Base-by-base conservation (phyloP, 23 tunicate species). In the Corella eumyota region DNA sequence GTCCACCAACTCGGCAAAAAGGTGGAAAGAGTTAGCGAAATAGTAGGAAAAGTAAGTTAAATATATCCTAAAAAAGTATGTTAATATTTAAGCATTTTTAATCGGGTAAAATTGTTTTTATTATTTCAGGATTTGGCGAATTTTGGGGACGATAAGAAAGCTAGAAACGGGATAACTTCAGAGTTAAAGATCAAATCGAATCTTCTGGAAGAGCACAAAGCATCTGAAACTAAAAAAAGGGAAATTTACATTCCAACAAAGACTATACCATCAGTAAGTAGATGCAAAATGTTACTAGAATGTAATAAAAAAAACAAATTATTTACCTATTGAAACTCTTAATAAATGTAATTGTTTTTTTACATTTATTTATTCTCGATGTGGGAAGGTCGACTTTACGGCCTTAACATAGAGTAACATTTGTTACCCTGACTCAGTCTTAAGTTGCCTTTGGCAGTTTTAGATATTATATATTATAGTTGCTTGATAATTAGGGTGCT, bases 1-100 rank as follows among this genome's bases (percentile, higher is more conserved):
- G 58, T 60, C 1, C 98, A 92, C 38, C 98, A 92, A 40, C 93
- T 83, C 47, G 98, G 98, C 17, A 92, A 92, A 45, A 66, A 69
- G 21, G 87, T 72, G 9, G 66, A 58, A 19, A 61, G 62, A 1
- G 4, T 77, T 50, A 44, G 73, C 19, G 87, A 83, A 28, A 31
- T 78, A 40, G 60, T 75, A n/a, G 95, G 85, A 51, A 61, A 75
- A 36, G 95, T 77, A 45, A 31, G 73, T 19, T 53, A 23, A 40
- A 11, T 40, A 15, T 9, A 9, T 40, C 48, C 48, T 11, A 40
- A 40, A 40, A 9, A 15, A 11, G 15, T 40, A 15, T 72, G 45
- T 21, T 21, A 11, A 15, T 21, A 20, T 52, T 52, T 15, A 52
- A 52, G 7, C 6, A 52, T 52, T 15, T 52, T 15, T 51, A 15